Evolutionary conservation across 2,888 invertebrate genomes (phyloP).

Genomic region (Cerceris rybyensis): DNA sequence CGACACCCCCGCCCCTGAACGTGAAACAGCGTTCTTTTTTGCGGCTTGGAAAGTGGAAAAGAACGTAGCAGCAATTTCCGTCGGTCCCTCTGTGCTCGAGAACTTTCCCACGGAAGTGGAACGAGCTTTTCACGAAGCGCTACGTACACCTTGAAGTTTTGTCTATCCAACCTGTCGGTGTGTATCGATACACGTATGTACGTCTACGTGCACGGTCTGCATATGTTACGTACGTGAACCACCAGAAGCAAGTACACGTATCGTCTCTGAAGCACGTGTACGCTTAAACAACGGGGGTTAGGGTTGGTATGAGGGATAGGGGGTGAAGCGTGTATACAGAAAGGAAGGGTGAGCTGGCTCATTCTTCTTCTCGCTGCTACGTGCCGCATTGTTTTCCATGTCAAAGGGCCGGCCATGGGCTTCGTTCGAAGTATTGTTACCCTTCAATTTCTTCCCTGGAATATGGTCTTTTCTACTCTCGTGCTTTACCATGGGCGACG

Average conservation of each 20-base stretch:
- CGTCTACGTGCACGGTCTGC: background rate
- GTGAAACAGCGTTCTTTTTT: slow-evolving; percentile 30
- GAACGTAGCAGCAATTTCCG: slow-evolving; percentile 30
- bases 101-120: slow-evolving; percentile 2
- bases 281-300: slow-evolving; percentile 5
- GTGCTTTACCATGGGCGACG: background rate
- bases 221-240: background rate
- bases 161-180: background rate
- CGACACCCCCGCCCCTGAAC: slow-evolving; percentile 7
- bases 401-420: slow-evolving; percentile 8
- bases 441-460: slow-evolving; percentile 4
- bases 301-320: no score
- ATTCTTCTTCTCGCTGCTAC: slow-evolving; percentile 6
- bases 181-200: background rate
- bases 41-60: slow-evolving; percentile 15
- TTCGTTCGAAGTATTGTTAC: slow-evolving; percentile 27
- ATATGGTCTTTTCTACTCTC: background rate
- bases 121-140: slow-evolving; percentile 19
- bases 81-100: background rate
- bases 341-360: background rate
- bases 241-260: background rate
- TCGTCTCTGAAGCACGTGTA: background rate
- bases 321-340: background rate
- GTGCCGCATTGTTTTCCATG: slow-evolving; percentile 30
- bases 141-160: slow-evolving; percentile 1